A percentile compares a stretch with the other conserved stretches of the same genome.
These are phyloP conservation scores for Physella acuta DNA, from an alignment of 1,140 invertebrate genomes.

Conservation along the genomic window DNA sequence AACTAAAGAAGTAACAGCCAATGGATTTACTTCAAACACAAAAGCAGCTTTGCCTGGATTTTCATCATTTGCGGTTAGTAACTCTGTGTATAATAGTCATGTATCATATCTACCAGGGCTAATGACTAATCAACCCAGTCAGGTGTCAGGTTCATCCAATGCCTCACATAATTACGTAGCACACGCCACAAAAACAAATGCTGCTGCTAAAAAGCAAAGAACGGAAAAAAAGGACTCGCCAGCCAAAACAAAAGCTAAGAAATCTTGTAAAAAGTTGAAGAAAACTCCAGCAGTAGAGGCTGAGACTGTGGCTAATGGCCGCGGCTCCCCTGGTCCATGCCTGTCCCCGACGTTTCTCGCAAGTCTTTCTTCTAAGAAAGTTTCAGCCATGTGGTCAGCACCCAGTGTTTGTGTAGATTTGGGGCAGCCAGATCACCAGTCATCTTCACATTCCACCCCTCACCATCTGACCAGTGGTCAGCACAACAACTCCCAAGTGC, in stretches of 20 bases:
- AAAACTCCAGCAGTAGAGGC: neutral
- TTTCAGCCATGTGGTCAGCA: neutral
- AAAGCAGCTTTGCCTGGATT: neutral
- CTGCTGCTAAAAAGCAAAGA: neutral
- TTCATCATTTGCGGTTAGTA: neutral
- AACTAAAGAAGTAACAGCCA: neutral
- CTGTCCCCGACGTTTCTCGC: slow-evolving; percentile 20
- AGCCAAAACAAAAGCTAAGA: slow-evolving; percentile 1
- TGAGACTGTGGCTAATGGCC: neutral
- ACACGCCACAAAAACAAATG: neutral
- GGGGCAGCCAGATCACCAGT: neutral
- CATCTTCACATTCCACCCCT: neutral
- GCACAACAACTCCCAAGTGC: neutral
- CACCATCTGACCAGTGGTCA: neutral
- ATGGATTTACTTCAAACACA: neutral
- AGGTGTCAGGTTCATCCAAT: neutral
- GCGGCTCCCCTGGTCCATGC: slow-evolving; percentile 1
- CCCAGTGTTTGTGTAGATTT: neutral
- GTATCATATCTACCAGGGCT: neutral
- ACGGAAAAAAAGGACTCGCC: neutral
- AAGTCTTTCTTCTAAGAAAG: slow-evolving; percentile 14
- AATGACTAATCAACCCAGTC: neutral
- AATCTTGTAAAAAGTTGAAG: neutral
- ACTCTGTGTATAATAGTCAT: neutral
- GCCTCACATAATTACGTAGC: neutral